Conservation (phyloP, 1,140 invertebrate species). For the Drosophila kohkoa region DNA sequence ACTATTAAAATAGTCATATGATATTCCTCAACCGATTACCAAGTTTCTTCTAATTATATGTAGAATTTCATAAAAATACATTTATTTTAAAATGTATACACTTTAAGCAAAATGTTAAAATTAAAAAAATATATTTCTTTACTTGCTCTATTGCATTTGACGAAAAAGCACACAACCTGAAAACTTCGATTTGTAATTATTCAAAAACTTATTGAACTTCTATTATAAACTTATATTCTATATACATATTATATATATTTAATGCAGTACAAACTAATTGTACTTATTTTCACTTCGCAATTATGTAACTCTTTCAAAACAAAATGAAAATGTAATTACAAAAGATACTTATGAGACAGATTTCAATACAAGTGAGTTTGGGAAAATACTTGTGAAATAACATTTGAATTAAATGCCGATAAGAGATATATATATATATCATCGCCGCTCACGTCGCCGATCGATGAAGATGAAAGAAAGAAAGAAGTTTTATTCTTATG, state of each 20-base stretch:
- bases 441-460: slow-evolving; percentile 49
- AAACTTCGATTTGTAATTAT: slow-evolving; percentile 56
- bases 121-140: background rate
- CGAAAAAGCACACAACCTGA: slow-evolving; percentile 32
- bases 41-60: background rate
- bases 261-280: slow-evolving; percentile 60
- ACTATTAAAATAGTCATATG: background rate
- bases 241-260: slow-evolving; percentile 44
- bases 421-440: slow-evolving; percentile 41
- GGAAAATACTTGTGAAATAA: slow-evolving; percentile 83
- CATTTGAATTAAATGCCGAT: slow-evolving; percentile 47
- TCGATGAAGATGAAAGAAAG: slow-evolving; percentile 65
- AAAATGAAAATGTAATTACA: slow-evolving; percentile 72
- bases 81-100: too few relatives aligned
- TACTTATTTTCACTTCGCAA: slow-evolving; percentile 69
- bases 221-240: slow-evolving; percentile 17
- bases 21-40: background rate
- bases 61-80: too few relatives aligned
- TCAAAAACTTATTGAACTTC: slow-evolving; percentile 50
- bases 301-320: slow-evolving; percentile 52
- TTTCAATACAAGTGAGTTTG: slow-evolving; percentile 84
- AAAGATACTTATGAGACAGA: slow-evolving; percentile 85
- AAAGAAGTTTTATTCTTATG: slow-evolving; percentile 71
- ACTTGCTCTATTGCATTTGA: slow-evolving; percentile 32
- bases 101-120: background rate